Conservation (phyloP, 1,140 invertebrate genomes). For the Tetragnatha versicolor region DNA sequence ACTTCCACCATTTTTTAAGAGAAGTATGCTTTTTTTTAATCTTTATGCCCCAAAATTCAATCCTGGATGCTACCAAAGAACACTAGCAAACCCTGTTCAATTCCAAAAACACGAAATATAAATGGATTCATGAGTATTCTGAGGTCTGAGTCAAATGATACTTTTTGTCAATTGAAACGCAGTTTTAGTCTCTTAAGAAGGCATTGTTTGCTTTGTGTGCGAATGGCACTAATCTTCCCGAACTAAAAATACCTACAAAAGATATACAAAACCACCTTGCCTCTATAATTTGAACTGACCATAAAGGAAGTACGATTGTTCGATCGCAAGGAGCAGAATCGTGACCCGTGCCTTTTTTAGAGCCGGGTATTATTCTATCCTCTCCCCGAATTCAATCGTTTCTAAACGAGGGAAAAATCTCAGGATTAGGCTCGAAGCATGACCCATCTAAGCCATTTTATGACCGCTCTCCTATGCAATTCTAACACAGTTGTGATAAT, state of each 20-base stretch:
- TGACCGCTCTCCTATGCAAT: background rate
- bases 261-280: slow-evolving; percentile 2
- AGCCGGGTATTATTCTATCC: background rate
- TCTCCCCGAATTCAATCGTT: slow-evolving; percentile 14
- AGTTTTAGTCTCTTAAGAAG: no score
- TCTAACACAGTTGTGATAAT: background rate
- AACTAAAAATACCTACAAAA: background rate
- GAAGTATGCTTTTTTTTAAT: no score
- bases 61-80: no score
- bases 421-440: slow-evolving; percentile 6
- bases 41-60: no score
- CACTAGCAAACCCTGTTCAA: no score
- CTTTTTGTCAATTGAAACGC: no score
- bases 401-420: background rate
- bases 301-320: slow-evolving; percentile 8
- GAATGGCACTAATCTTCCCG: background rate
- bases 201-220: background rate
- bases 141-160: no score
- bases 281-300: background rate
- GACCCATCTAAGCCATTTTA: slow-evolving; percentile 19
- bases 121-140: no score
- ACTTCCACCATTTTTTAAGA: no score
- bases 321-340: slow-evolving; percentile 14
- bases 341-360: background rate
- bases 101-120: no score